Evolutionary conservation across 2,888 invertebrate genomes (phyloP).

Genomic region (Drosophila anomalata): DNA sequence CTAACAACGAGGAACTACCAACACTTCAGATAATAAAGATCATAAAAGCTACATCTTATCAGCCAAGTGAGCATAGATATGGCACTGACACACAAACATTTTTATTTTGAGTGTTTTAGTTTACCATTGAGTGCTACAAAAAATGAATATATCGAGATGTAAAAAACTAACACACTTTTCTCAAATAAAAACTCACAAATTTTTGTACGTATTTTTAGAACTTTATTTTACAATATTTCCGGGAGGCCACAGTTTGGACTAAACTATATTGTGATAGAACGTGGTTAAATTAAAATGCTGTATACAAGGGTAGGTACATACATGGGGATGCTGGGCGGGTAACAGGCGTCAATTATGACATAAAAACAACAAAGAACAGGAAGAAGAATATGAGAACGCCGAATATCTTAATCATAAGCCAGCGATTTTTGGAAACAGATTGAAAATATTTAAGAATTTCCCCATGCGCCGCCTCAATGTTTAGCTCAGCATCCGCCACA

Average conservation of each 20-base stretch:
- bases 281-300: slow-evolving; percentile 31
- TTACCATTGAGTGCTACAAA: too few relatives aligned
- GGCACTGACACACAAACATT: neutral
- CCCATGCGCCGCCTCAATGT: slow-evolving; percentile 98
- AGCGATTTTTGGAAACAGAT: slow-evolving; percentile 97
- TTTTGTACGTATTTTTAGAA: slow-evolving; percentile 46
- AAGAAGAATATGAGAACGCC: slow-evolving; percentile 99
- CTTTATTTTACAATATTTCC: slow-evolving; percentile 64
- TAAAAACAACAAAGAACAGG: slow-evolving; percentile 98
- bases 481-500: slow-evolving; percentile 96
- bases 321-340: slow-evolving; percentile 2
- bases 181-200: neutral
- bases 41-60: slow-evolving; percentile 46
- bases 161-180: neutral
- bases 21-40: slow-evolving; percentile 48
- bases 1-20: slow-evolving; percentile 15
- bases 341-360: slow-evolving; percentile 89
- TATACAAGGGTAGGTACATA: slow-evolving; percentile 24
- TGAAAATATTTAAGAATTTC: slow-evolving; percentile 99
- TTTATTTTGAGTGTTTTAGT: too few relatives aligned
- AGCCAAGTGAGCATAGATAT: slow-evolving; percentile 24
- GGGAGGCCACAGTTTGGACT: slow-evolving; percentile 45
- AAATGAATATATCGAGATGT: neutral
- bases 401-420: slow-evolving; percentile 99
- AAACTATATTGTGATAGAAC: slow-evolving; percentile 32